Evolutionary conservation across 2,797 vertebrate species (phyloP).

Genomic region (Salmo trutta): DNA sequence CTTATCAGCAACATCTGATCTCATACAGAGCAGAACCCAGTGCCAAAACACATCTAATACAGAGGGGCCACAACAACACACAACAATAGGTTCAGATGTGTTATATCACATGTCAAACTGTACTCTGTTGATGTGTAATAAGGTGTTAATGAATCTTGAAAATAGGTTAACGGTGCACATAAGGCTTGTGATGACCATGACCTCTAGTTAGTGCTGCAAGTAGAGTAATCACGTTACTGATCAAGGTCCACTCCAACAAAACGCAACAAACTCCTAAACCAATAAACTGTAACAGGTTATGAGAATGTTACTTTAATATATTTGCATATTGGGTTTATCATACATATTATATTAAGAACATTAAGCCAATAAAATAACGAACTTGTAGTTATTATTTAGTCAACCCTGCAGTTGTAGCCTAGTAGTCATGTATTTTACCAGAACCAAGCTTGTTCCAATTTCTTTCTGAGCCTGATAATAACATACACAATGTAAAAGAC

Average conservation of each 20-base stretch:
- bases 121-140: background rate
- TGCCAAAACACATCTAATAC: background rate
- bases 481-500: background rate
- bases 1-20: background rate
- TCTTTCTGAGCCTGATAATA: background rate
- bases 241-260: constrained; percentile 43
- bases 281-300: constrained; percentile 6
- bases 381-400: background rate
- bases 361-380: background rate
- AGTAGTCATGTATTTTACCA: background rate
- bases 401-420: background rate
- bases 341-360: background rate
- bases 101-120: background rate
- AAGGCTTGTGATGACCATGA: background rate
- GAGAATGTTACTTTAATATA: background rate
- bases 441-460: background rate
- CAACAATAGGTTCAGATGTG: background rate
- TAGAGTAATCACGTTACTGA: constrained; percentile 19
- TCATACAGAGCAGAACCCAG: background rate
- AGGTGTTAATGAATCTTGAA: background rate
- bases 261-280: constrained; percentile 10
- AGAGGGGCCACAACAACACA: background rate
- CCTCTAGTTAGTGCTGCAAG: background rate
- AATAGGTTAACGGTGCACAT: background rate
- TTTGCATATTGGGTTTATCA: constrained; percentile 7